Evolutionary conservation across 2,888 invertebrate species (phyloP).

Genomic region (Cryptus armator): DNA sequence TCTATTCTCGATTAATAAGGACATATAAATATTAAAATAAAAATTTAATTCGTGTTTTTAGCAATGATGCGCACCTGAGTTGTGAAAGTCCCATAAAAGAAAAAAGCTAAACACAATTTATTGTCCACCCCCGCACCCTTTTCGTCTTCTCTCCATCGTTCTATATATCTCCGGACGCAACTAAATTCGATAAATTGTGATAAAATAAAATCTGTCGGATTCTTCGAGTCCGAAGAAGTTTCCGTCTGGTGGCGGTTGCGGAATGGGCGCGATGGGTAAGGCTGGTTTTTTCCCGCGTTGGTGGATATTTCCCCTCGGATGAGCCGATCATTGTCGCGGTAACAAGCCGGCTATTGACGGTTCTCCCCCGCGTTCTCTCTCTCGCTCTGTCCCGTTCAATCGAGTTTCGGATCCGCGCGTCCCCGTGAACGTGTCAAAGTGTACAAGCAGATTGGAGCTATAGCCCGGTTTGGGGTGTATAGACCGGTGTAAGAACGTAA

Average conservation of each 20-base stretch:
- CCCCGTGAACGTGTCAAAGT: constrained; percentile 69
- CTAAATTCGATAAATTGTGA: constrained; percentile 62
- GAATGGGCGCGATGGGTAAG: constrained; percentile 7
- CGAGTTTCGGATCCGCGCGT: constrained; percentile 19
- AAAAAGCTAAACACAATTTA: constrained; percentile 48
- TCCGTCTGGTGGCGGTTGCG: constrained; percentile 31
- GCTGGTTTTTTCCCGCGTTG: constrained; percentile 63
- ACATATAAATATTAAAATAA: too few species aligned
- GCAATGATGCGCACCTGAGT: too few species aligned
- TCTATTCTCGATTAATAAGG: too few species aligned
- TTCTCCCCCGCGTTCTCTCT: constrained; percentile 74
- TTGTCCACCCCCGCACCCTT: background rate
- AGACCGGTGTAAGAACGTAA: constrained; percentile 36
- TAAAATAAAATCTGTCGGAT: constrained; percentile 66
- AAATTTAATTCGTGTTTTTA: too few species aligned
- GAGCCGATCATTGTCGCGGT: constrained; percentile 84
- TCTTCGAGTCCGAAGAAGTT: constrained; percentile 54
- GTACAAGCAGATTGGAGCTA: constrained; percentile 67
- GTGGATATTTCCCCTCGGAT: constrained; percentile 83
- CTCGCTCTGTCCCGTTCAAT: constrained; percentile 25
- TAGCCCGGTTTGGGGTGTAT: constrained; percentile 39
- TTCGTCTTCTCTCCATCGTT: background rate
- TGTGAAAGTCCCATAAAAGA: background rate
- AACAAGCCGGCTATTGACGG: constrained; percentile 84
- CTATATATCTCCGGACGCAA: constrained; percentile 17